Evolutionary conservation across 1,140 invertebrate species (phyloP), one percentile per base, ranked within the genome.

Genomic region (Ptiloglossa arizonensis): DNA sequence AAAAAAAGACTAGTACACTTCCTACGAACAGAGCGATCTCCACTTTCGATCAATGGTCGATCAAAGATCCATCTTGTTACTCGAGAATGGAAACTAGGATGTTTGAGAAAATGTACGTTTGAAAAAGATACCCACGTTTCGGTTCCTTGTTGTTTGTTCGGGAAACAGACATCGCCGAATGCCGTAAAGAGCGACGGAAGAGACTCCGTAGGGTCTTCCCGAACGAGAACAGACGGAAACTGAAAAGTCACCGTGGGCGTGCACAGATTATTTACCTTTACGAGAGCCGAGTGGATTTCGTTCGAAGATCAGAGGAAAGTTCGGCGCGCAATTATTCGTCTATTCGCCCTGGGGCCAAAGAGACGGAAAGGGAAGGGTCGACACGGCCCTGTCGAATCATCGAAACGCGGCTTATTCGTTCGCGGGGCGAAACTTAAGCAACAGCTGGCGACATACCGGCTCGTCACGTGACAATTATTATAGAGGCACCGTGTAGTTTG

Each of bases 381-480:
- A 77, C 67, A 71, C 13, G 15, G 27, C 35, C 56, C 35, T 77
- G 67, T 77, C 74, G 74, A 77, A 77, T 77, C 56, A 62, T 70
- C 54, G 24, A 70, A 71, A 54, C 74, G 46, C 56, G 35, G 35
- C 56, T 22, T 22, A 19, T 41, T 52, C 52, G 22, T 9, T n/a
- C 1, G 27, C 5, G n/a, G 66, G 44, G 44, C 46, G 54, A 62
- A 52, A 77, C 32, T 62, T n/a, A 60, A 32, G 74, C 74, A 62
- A 77, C 74, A 77, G 74, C 74, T 77, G 74, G 66, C 74, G 44
- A 62, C 54, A 27, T 68, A 50, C 48, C 56, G 57, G 68, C 57
- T 71, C 57, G 75, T 77, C 75, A 62, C 67, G 75, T 77, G 75
- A 77, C 75, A 60, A 77, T 77, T 71, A 77, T 77, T 71, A 77